A percentile compares a stretch with the other conserved stretches of the same genome.
These are phyloP conservation scores for Heliconius hewitsoni DNA, from an alignment of 1,140 invertebrate species.

Conservation along the genomic window DNA sequence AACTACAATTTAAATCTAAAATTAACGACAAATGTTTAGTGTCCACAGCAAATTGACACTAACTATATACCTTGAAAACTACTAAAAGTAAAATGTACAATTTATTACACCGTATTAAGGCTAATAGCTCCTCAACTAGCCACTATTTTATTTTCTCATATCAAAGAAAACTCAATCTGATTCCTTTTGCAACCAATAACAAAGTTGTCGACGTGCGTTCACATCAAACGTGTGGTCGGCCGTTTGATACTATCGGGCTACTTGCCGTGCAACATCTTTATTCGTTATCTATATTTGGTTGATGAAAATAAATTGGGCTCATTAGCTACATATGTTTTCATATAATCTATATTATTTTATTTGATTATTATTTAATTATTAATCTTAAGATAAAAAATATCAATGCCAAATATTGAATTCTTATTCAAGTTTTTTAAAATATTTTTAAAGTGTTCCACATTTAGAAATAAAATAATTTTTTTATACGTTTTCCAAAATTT, in stretches of 20 bases:
- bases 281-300: slow-evolving; percentile 17
- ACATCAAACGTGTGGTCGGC: slow-evolving; percentile 48
- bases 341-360: neutral
- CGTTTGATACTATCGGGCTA: slow-evolving; percentile 30
- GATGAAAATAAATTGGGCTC: slow-evolving; percentile 3
- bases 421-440: too few species aligned
- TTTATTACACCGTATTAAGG: slow-evolving; percentile 41
- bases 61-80: slow-evolving; percentile 35
- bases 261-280: slow-evolving; percentile 16
- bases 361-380: too few species aligned
- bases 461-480: too few species aligned
- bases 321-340: neutral
- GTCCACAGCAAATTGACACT: slow-evolving; percentile 51
- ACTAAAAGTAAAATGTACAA: neutral
- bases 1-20: slow-evolving; percentile 4
- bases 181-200: slow-evolving; percentile 46
- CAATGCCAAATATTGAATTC: too few species aligned
- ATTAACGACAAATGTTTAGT: slow-evolving; percentile 45
- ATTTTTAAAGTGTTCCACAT: too few species aligned
- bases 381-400: too few species aligned
- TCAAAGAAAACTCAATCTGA: slow-evolving; percentile 39
- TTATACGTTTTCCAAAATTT: too few species aligned
- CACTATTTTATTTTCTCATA: slow-evolving; percentile 41
- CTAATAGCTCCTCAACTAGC: slow-evolving; percentile 55
- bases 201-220: slow-evolving; percentile 39